phyloP scores from a whole-genome alignment of 2,797 vertebrate species.

The Linurgus olivaceus region DNA sequence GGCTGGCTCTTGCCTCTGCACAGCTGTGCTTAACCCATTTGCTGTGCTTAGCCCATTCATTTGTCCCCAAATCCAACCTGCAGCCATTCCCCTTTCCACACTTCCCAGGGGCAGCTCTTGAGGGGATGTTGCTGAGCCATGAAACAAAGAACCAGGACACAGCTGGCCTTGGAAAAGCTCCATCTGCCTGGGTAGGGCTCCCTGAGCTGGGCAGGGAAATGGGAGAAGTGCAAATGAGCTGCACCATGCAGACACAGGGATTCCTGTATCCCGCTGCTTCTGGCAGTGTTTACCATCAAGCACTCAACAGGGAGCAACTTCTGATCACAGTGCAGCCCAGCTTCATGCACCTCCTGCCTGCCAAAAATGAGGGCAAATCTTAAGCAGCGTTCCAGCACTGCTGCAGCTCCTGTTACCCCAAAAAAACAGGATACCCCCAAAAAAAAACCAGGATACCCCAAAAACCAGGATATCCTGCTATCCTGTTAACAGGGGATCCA shows the following conservation, averaged over 20 bases:
- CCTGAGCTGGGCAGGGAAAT: not conserved
- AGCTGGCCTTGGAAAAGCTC: not conserved
- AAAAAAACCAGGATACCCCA: too few species aligned
- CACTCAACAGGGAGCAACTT: not conserved
- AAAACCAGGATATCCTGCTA: too few species aligned
- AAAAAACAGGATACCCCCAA: not conserved
- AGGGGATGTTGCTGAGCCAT: not conserved
- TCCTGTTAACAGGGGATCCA: not conserved
- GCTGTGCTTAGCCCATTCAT: not conserved
- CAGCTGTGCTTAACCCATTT: not conserved
- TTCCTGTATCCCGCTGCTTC: not conserved
- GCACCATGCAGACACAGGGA: not conserved
- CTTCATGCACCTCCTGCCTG: not conserved
- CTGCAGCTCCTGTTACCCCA: rapidly evolving
- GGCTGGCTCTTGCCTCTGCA: not conserved
- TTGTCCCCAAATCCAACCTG: not conserved
- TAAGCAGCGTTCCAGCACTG: not conserved
- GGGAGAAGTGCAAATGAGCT: not conserved
- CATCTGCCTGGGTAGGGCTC: not conserved
- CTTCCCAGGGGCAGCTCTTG: not conserved
- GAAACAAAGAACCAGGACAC: not conserved
- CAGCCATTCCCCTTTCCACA: not conserved
- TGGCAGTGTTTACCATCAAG: not conserved
- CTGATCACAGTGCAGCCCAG: not conserved
- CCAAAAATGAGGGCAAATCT: not conserved